Base-by-base conservation (phyloP, 2,113 vertebrate species). In the Entomyzon cyanotis region DNA sequence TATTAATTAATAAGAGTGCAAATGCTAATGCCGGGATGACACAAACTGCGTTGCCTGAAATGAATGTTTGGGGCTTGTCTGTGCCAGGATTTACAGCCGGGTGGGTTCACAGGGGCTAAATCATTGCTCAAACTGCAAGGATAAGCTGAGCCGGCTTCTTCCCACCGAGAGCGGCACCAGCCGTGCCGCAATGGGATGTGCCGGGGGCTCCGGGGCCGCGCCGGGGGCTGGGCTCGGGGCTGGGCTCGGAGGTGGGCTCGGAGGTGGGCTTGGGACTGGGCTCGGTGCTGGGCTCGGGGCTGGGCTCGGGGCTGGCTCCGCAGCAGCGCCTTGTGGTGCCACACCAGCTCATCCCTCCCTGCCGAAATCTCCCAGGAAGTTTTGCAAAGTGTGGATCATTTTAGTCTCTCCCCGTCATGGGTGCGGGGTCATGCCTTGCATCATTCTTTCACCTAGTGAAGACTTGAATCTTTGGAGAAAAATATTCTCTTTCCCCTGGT, bases 1-100 rank as follows among this genome's bases (percentile, higher is more conserved):
- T 92, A 94, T 93, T 94, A 95, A 96, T 96, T 90, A 95, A 96
- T 93, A 96, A 41, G 68, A 92, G 88, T 64, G 93, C 78, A 90
- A 84, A 92, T 81, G 88, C 90, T 84, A 75, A 92, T 78, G 92
- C 79, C 0, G 41, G 39, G 88, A 50, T 88, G 93, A 91, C 94
- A 94, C 82, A 81, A 95, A 92, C 58, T 94, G 84, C 27, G 2
- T 56, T 42, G 91, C 91, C 69, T 84, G 73, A 79, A 90, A 93
- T 1, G 13, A 92, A 84, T 84, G 93, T 67, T 93, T 85, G 68
- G 92, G 95, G 68, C 87, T 84, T 65, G 93, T 65, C 91, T 79
- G 67, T 56, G 70, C 78, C 53, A 76, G 92, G 90, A 93, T 93
- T 95, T 95, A 94, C 78, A 65, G 78, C 84, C 16, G 25, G 46